Evolutionary conservation across 2,113 vertebrate species (phyloP), one percentile per base, ranked within the genome.

Genomic region (Empidonax alnorum): DNA sequence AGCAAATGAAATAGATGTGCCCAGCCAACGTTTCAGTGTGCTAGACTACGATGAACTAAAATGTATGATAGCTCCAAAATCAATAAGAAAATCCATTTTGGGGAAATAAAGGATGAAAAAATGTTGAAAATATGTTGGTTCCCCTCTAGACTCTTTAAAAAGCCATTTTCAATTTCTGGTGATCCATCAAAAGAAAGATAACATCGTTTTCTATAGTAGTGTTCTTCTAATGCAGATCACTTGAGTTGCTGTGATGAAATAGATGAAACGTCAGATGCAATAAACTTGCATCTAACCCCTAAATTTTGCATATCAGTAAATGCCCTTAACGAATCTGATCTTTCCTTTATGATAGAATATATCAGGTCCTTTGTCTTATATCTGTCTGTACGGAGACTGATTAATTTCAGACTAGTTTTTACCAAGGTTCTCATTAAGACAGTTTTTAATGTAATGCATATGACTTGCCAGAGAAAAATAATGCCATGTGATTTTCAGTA

Each of bases 251-350:
- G 1, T 14, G 4, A 55, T 25, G 9, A 95, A 93, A 91, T 2
- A 95, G 55, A 85, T 91, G 67, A 83, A 90, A 71, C 35, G 80
- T 58, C 30, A 52, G 46, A 69, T 88, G 42, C 75, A 90, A 84
- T 95, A 95, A 94, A 92, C 83, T 96, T 90, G 67, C 30, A 53
- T 77, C 58, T 85, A 76, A 58, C 46, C 69, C 37, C 72, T 83
- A 80, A 83, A 85, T 94, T 96, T 93, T 93, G 79, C 79, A 67
- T 88, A 83, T 63, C 59, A 77, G 59, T 80, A 85, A 88, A 94
- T 93, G 18, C 21, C 23, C 66, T 68, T 91, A 93, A 59, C 46
- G 87, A 83, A 89, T 87, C 50, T 89, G 78, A 91, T 93, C 46
- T 76, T 92, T 87, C 12, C 17, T 95, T 93, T 76, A 76, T 82